Base-by-base conservation (phyloP, 2,888 invertebrate species). In the Lumbricus terrestris region DNA sequence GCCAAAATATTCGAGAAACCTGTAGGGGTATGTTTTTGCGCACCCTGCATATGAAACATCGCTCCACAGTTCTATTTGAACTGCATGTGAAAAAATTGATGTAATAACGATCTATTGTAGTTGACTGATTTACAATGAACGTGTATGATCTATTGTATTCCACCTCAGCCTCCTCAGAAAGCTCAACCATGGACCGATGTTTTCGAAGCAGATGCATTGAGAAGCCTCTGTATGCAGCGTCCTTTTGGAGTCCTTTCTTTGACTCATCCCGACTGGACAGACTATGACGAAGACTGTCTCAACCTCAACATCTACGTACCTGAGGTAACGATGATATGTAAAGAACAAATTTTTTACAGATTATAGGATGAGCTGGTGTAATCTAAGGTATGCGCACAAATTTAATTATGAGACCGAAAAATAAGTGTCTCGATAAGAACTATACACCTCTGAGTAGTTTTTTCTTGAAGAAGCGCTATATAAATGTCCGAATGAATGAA, bases 281-380 rank as follows among this genome's bases (percentile, higher is more conserved):
- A 89, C 38, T 91, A 90, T 88, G 89, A 85, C 42, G 91, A 91
- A 88, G 91, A 91, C 88, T 91, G 91, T 40, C 91, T 91, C 88
- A 37, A 89, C 89, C 89, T 91, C 23, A 91, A 91, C 85, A 89
- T 91, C 35, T 91, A 90, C 88, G 40, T 90, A n/a, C 91, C 91
- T 54, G 82, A 88, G 82, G 91, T 91, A 69, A 69, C n/a, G n/a
- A 69, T 69, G 11, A n/a, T n/a, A 69, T 42, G 54, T 42, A 3
- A 40, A 89, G 29, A 8, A 34, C 69, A 69, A 11, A 69, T 69
- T 69, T n/a, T 3, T n/a, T n/a, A n/a, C n/a, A n/a, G n/a, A 69
- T n/a, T 69, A n/a, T 8, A 69, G 13, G 16, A 8, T 69, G 69
- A n/a, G 69, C n/a, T n/a, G 13, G 6, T 29, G 2, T 69, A n/a